These are phyloP conservation scores for Dasypogon diadema DNA, from an alignment of 2,888 invertebrate genomes.

Conservation along the genomic window DNA sequence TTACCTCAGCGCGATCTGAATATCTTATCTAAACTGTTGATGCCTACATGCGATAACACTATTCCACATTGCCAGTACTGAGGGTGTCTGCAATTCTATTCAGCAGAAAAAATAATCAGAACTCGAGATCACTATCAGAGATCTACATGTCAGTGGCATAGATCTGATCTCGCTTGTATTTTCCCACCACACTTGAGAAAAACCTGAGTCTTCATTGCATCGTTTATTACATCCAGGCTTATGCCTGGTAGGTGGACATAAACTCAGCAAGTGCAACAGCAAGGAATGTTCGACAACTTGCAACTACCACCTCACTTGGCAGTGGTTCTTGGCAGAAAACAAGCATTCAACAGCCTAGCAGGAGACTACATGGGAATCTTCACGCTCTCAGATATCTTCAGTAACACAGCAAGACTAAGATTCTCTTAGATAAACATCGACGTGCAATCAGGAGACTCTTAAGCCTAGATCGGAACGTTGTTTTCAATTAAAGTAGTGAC, in stretches of 20 bases:
- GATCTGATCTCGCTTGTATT: not conserved
- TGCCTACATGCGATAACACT: conserved; percentile 26
- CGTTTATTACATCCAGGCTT: conserved; percentile 5
- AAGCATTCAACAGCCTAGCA: conserved; percentile 35
- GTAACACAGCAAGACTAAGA: conserved; percentile 13
- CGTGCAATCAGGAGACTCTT: too few relatives aligned
- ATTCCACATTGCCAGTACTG: not conserved
- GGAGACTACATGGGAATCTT: conserved; percentile 34
- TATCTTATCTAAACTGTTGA: conserved; percentile 45
- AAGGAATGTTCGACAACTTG: conserved; percentile 52
- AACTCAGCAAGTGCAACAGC: conserved; percentile 44
- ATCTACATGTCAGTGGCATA: conserved; percentile 33
- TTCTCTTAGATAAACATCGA: conserved; percentile 2
- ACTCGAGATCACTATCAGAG: conserved; percentile 41
- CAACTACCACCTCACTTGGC: conserved; percentile 49
- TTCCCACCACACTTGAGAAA: conserved; percentile 15
- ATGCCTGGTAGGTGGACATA: conserved; percentile 52
- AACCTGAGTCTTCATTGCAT: conserved; percentile 1
- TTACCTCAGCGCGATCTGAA: conserved; percentile 11
- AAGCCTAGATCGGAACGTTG: too few relatives aligned
- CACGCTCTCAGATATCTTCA: not conserved
- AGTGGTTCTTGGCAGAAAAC: conserved; percentile 41
- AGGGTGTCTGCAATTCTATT: conserved; percentile 29
- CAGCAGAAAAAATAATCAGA: not conserved
- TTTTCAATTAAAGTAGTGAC: too few relatives aligned